These are phyloP conservation scores for Pelecanus crispus DNA, from an alignment of 2,113 vertebrate genomes.

Conservation along the genomic window DNA sequence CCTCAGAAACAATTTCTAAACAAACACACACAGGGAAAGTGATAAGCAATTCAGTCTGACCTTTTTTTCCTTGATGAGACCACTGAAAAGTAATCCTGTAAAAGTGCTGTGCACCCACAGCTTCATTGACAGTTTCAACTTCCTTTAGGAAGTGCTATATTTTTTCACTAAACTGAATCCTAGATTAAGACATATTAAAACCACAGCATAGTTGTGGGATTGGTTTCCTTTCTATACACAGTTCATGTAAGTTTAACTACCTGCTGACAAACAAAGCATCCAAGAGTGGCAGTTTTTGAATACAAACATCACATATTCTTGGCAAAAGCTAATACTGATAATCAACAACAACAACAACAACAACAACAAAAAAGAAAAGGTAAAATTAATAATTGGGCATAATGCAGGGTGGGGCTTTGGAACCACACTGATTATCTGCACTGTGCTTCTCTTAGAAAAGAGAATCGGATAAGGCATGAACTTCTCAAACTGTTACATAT, in stretches of 20 bases:
- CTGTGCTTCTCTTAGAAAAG: background rate
- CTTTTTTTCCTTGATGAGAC: background rate
- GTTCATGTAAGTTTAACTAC: background rate
- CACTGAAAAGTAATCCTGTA: background rate
- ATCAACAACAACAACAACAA: background rate
- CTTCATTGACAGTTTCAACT: background rate
- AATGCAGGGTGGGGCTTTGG: background rate
- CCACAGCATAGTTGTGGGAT: background rate
- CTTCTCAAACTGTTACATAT: fast-evolving
- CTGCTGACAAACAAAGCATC: background rate
- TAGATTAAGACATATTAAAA: background rate
- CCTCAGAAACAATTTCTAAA: background rate
- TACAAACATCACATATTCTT: background rate
- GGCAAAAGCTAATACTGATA: background rate
- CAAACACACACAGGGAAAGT: background rate
- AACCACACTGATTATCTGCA: background rate
- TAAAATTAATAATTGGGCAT: background rate
- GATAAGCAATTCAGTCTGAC: background rate
- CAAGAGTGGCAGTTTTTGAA: background rate
- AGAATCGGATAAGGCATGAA: background rate
- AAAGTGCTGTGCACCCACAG: background rate
- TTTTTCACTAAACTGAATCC: background rate
- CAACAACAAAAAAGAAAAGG: background rate
- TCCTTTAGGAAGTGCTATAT: background rate
- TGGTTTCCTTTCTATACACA: background rate